phyloP scores from a whole-genome alignment of 2,797 vertebrate species.

The Argya squamiceps region DNA sequence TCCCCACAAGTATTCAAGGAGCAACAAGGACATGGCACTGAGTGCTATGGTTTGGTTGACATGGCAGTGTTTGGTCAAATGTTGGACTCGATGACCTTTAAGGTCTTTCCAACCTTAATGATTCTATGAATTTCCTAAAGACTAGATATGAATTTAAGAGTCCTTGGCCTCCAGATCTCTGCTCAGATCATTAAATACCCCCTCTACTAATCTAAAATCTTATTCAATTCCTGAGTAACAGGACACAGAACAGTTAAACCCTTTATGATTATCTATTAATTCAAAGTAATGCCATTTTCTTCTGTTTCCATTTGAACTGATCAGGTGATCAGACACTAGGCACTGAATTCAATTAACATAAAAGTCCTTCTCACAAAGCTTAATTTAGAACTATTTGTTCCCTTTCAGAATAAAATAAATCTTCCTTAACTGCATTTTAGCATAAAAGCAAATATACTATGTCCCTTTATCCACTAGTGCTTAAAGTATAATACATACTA shows the following conservation, averaged over 20 bases:
- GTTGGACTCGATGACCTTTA: background rate
- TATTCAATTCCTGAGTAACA: background rate
- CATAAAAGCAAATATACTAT: constrained; percentile 27
- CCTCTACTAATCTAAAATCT: background rate
- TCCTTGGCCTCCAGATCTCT: background rate
- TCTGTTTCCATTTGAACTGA: constrained; percentile 34
- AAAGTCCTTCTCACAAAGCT: background rate
- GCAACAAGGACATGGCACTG: background rate
- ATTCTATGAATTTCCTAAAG: background rate
- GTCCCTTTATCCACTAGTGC: background rate
- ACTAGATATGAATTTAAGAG: background rate
- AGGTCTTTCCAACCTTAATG: background rate
- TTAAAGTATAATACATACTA: background rate
- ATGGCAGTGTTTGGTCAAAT: background rate
- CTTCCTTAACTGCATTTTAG: constrained; percentile 16
- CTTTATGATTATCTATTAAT: constrained; percentile 35
- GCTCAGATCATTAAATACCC: background rate
- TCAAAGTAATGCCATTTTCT: constrained; percentile 25
- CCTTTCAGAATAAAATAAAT: constrained; percentile 13
- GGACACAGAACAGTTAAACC: constrained; percentile 27
- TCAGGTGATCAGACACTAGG: constrained; percentile 25
- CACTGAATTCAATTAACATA: constrained; percentile 27
- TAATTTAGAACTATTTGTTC: constrained; percentile 42
- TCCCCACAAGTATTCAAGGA: background rate
- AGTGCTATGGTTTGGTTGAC: background rate